Base-by-base conservation (phyloP, 2,888 invertebrate species). In the Sinelater perroti region DNA sequence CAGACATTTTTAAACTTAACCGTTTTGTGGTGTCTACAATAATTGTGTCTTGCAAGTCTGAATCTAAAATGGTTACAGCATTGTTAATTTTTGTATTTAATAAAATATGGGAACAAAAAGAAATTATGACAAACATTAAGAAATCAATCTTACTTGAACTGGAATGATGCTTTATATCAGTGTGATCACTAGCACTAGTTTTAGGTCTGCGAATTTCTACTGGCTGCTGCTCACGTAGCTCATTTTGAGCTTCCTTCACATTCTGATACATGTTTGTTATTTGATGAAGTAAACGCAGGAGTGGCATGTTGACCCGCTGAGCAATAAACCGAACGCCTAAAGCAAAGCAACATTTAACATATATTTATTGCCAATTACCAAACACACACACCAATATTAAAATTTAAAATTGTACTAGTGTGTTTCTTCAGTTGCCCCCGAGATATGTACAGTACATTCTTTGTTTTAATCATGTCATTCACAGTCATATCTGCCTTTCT, bases 241-340 rank as follows among this genome's bases (percentile, higher is more conserved):
- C 96, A 67, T 89, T 88, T 74, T 95, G 93, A 0, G 96, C 96
- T 74, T 96, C 95, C 74, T 95, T 93, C 1, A 97, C 95, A 76
- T 96, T 97, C 78, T 95, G 95, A 78, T 96, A 95, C 95, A 97
- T 96, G 72, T 95, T 96, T 71, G 92, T 93, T 72, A 97, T 96
- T 81, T 97, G 97, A 79, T 97, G 96, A 56, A 97, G 82, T 46
- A 97, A 83, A 45, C 97, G 82, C 36, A 97, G 80, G 26, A 97
- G 80, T 0, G 97, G 96, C 96, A 97, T 96, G 78, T 97, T 97
- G 1, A 97, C 95, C 82, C 96, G 92, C 75, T 97, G 97, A 38
- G 93, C 93, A 69, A 97, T 94, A 73, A 91, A 92, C 49, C 93
- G 85, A 66, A 95, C 89, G 73, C 93, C 91, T 57, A 93, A 67